Percentiles rank a stretch among this genome's conserved stretches.
These are phyloP conservation scores for Montifringilla adamsi DNA, from an alignment of 2,113 vertebrate genomes.

Conservation along the genomic window DNA sequence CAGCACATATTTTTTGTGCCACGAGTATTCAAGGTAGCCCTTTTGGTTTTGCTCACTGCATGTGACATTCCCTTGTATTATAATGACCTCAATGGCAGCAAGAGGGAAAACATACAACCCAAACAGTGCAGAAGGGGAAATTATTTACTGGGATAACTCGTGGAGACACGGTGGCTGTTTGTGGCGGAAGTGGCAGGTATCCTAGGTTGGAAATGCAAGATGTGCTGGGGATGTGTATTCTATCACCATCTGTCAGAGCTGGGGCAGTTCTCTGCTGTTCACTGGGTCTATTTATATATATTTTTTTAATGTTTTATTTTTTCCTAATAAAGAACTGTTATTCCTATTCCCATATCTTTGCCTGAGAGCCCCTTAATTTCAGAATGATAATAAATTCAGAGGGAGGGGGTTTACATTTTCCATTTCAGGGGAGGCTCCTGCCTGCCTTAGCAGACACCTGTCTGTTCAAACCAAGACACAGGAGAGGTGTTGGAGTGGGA, in stretches of 20 bases:
- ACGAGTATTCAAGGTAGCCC: background rate
- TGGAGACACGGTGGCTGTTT: rapidly evolving
- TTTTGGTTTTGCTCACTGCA: constrained; percentile 22
- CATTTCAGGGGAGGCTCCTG: background rate
- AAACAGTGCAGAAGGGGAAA: background rate
- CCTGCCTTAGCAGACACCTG: background rate
- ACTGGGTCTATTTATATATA: too few relatives aligned
- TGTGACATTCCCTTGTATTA: background rate
- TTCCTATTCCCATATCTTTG: too few relatives aligned
- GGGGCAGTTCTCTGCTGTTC: too few relatives aligned
- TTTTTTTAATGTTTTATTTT: too few relatives aligned
- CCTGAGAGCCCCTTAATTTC: too few relatives aligned
- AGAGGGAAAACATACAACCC: background rate
- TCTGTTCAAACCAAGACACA: background rate
- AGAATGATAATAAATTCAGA: background rate
- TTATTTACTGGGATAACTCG: background rate
- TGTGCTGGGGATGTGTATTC: background rate
- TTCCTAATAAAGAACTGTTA: too few relatives aligned
- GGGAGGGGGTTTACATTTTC: background rate
- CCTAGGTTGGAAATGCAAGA: background rate
- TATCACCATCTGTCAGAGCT: too few relatives aligned
- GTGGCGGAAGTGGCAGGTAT: background rate
- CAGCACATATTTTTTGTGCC: constrained; percentile 28
- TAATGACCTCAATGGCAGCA: background rate
- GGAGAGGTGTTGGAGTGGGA: background rate